These are phyloP conservation scores for Pardosa pseudoannulata DNA, from an alignment of 2,888 invertebrate genomes.

Conservation along the genomic window DNA sequence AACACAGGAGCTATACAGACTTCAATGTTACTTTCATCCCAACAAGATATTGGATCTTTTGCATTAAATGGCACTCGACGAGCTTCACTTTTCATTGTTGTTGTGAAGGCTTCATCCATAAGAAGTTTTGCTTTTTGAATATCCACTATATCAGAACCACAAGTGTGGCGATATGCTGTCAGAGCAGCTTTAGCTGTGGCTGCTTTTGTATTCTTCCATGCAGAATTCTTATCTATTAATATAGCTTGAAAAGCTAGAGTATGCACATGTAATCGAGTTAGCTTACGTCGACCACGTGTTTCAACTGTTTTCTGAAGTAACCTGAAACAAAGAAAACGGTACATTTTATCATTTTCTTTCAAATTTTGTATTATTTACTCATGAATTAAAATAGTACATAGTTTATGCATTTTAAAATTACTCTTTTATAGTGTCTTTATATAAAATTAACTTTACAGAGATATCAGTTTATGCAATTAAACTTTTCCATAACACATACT, in stretches of 20 bases:
- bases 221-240: constrained; percentile 83
- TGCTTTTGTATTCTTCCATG: constrained; percentile 87
- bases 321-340: constrained; percentile 20
- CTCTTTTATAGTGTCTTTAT: too few species aligned
- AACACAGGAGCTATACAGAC: constrained; percentile 90
- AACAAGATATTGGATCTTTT: constrained; percentile 87
- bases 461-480: too few species aligned
- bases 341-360: background rate
- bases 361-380: too few species aligned
- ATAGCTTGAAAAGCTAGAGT: constrained; percentile 92
- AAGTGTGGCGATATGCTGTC: constrained; percentile 88
- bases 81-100: constrained; percentile 81
- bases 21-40: constrained; percentile 81
- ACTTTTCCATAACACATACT: too few species aligned
- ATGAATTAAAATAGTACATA: too few species aligned
- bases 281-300: constrained; percentile 80
- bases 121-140: constrained; percentile 82
- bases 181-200: constrained; percentile 90
- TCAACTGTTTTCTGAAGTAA: constrained; percentile 53
- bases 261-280: constrained; percentile 89
- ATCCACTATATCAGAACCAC: constrained; percentile 78
- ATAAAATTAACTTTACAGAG: too few species aligned
- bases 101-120: constrained; percentile 89
- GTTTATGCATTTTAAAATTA: too few species aligned
- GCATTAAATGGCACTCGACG: constrained; percentile 83